A percentile compares a stretch with the other conserved stretches of the same genome.
Evolutionary conservation across 2,888 invertebrate species (phyloP).

Genomic region (Blera fallax): DNA sequence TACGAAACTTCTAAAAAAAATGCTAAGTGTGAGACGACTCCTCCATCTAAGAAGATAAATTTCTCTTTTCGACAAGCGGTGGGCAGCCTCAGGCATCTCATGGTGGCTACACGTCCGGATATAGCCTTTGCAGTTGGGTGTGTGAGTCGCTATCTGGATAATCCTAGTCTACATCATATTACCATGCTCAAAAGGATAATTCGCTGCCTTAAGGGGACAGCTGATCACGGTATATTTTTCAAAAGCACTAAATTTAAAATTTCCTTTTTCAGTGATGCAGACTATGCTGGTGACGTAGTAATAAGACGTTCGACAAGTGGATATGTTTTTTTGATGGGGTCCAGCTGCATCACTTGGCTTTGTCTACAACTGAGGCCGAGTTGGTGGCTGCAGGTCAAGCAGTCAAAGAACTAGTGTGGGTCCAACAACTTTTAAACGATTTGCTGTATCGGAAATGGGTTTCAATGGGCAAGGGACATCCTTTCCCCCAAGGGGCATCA

Average conservation of each 20-base stretch:
- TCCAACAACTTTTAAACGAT: too few species aligned
- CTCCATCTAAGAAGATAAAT: constrained; percentile 5
- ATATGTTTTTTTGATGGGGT: constrained; percentile 28
- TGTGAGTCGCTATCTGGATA: constrained; percentile 42
- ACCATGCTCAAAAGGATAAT: constrained; percentile 43
- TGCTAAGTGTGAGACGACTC: constrained; percentile 32
- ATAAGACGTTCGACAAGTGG: constrained; percentile 60
- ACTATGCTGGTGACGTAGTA: too few species aligned
- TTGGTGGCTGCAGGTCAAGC: too few species aligned
- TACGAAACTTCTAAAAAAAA: constrained; percentile 68
- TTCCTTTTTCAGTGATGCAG: constrained; percentile 51
- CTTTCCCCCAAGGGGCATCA: too few species aligned
- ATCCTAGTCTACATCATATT: constrained; percentile 36
- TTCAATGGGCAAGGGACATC: too few species aligned
- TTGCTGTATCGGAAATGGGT: too few species aligned
- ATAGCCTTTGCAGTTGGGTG: constrained; percentile 55
- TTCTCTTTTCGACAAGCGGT: constrained; percentile 72
- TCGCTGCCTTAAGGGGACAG: constrained; percentile 51
- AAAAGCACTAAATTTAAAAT: constrained; percentile 25
- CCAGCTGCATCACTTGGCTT: constrained; percentile 37
- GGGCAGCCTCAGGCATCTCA: constrained; percentile 69
- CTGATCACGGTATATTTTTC: constrained; percentile 38
- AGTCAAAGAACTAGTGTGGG: too few species aligned
- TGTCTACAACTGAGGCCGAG: too few species aligned
- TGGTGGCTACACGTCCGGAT: too few species aligned